Base-by-base conservation (phyloP, 2,888 invertebrate genomes). In the Tipula helvola region DNA sequence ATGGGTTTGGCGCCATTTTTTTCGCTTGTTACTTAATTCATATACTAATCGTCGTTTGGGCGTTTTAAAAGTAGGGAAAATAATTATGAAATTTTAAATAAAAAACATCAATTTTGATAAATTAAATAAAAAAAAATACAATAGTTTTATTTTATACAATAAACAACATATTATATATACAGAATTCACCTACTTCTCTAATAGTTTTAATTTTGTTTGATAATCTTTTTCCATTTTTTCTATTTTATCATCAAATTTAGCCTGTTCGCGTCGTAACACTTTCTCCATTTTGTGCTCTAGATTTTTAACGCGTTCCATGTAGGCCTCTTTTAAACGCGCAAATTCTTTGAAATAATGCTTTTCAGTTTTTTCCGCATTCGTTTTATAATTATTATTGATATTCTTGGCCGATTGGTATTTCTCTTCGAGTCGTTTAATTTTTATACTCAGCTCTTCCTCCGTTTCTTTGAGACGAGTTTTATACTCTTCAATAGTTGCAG, bases 351-450 rank as follows among this genome's bases (percentile, higher is more conserved):
- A 92, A 88, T 94, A 93, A 89, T 94, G 94, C 39, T 93, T 93
- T 87, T 95, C 94, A 88, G 94, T 94, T 88, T 94, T 94, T 41
- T 93, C 92, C 18, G 94, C 93, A 88, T 47, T 87, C 88, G 89
- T 89, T 88, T 94, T 95, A 89, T 95, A 95, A 89, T 94, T 94
- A 36, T 91, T 91, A 42, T 94, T 93, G 42, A 93, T 94, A 89
- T 93, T 93, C 90, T 94, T 95, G 2, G 93, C 93, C 87, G 93
- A 93, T 88, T 93, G 93, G 89, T 94, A 95, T 89, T 94, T 95
- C 10, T 93, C 93, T 87, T 93, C 93, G 39, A 94, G 88, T 0
- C 90, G 90, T 44, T 92, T 92, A 88, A 93, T 90, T 85, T 92
- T 92, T 5, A 93, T 90, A 86, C 91, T 91, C 0, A 90, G 87